Base-by-base conservation (phyloP, 2,797 vertebrate genomes). In the Microctenopoma lineatum region DNA sequence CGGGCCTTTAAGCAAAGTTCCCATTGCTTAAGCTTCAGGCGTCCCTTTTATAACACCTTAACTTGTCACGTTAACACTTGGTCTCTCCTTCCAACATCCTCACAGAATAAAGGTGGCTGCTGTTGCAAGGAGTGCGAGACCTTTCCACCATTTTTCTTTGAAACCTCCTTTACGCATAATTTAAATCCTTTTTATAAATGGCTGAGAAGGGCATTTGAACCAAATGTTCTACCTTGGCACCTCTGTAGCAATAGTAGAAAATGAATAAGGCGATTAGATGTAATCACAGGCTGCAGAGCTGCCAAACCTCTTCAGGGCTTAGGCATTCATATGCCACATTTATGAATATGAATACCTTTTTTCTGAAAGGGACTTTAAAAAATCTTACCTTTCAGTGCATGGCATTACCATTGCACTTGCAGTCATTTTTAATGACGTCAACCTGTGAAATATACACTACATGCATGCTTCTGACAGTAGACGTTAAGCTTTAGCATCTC, bases 51-150 rank as follows among this genome's bases (percentile, higher is more conserved):
- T 77, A 68, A 75, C 85, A 69, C 84, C 74, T 79, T 83, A 88
- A 89, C 90, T 81, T 89, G 62, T 80, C 86, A 87, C 89, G 61
- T 77, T 87, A 85, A 88, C 79, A 81, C 75, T 77, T 44, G 77
- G 87, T 84, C 84, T 88, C 90, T 92, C 89, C 92, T 93, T 92
- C 77, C 91, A 92, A 92, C 92, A 91, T 88, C 87, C 82, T 89
- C 86, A 77, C 86, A 84, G 81, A 85, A 82, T 68, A 71, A 86
- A 80, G 81, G 79, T 88, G 90, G 87, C 87, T 79, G 88, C 88
- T 93, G 93, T 94, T 93, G 92, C 87, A 94, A 91, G 92, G 92
- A 93, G 91, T 62, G 5, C 84, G 87, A 88, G 82, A 88, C 88
- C 82, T 81, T 88, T 77, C 72, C 75, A 77, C 85, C 85, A 85